These are phyloP conservation scores for Falco concolor DNA, from an alignment of 2,797 vertebrate genomes.

Conservation along the genomic window DNA sequence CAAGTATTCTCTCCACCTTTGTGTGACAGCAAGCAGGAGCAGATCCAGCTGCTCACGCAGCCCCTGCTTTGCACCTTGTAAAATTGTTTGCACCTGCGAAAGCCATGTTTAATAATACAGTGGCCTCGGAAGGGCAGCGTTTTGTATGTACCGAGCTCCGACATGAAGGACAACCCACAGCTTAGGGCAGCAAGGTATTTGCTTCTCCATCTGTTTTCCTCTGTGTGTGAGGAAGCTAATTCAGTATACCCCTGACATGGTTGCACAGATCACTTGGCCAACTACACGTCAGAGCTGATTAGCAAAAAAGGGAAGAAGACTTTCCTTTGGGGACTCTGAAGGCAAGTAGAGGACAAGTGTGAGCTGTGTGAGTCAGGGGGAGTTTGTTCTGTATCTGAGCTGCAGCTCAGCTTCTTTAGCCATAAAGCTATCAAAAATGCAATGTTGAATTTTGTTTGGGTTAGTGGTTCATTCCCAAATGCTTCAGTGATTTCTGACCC, in stretches of 20 bases:
- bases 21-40: not conserved
- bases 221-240: not conserved
- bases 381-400: not conserved
- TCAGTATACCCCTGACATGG: not conserved
- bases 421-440: not conserved
- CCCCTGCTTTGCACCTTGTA: not conserved
- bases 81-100: not conserved
- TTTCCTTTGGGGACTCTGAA: not conserved
- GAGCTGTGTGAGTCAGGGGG: not conserved
- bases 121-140: not conserved
- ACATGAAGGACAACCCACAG: not conserved
- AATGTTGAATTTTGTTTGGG: not conserved
- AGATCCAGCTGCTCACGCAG: not conserved
- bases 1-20: not conserved
- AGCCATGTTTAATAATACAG: not conserved
- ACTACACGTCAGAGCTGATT: not conserved
- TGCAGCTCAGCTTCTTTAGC: not conserved
- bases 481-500: constrained; percentile 22
- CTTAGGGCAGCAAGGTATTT: not conserved
- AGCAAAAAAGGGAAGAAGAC: not conserved
- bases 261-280: not conserved
- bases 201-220: not conserved
- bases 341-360: not conserved
- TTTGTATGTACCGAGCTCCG: not conserved
- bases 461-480: not conserved